phyloP scores from a whole-genome alignment of 2,888 invertebrate species.

The Campoplex nolae region DNA sequence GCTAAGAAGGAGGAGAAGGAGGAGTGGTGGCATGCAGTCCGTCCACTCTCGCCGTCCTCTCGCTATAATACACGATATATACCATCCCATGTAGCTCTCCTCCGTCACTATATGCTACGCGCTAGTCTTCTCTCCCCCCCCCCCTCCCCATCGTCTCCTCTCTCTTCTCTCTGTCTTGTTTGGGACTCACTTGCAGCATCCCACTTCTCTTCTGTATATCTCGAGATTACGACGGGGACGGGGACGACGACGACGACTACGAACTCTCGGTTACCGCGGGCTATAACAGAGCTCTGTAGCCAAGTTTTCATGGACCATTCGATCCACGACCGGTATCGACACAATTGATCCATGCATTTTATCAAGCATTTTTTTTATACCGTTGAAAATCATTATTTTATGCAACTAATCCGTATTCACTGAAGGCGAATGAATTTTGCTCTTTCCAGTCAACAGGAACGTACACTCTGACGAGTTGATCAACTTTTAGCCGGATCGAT shows the following conservation, averaged over 20 bases:
- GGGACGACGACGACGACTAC: conserved; percentile 24
- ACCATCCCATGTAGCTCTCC: conserved; percentile 45
- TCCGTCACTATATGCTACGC: conserved; percentile 52
- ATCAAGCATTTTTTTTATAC: no score
- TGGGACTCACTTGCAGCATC: conserved; percentile 73
- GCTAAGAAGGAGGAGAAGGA: conserved; percentile 50
- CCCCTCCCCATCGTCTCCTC: neutral
- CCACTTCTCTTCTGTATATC: conserved; percentile 68
- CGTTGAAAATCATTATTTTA: no score
- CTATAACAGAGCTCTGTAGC: conserved; percentile 8
- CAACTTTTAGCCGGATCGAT: no score
- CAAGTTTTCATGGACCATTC: conserved; percentile 48
- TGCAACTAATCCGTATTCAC: no score
- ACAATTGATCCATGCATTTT: neutral
- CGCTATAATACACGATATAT: conserved; percentile 25
- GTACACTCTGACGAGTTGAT: no score
- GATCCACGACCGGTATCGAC: neutral
- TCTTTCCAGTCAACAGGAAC: no score
- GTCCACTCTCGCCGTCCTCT: conserved; percentile 83
- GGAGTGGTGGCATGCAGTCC: conserved; percentile 83
- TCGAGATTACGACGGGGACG: conserved; percentile 20
- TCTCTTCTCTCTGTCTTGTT: conserved; percentile 54
- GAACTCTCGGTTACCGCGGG: neutral
- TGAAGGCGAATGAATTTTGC: no score
- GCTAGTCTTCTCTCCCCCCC: neutral